A percentile compares a stretch with the other conserved stretches of the same genome.
These are phyloP conservation scores for Macrobrachium rosenbergii DNA, from an alignment of 1,140 invertebrate species.

Conservation along the genomic window DNA sequence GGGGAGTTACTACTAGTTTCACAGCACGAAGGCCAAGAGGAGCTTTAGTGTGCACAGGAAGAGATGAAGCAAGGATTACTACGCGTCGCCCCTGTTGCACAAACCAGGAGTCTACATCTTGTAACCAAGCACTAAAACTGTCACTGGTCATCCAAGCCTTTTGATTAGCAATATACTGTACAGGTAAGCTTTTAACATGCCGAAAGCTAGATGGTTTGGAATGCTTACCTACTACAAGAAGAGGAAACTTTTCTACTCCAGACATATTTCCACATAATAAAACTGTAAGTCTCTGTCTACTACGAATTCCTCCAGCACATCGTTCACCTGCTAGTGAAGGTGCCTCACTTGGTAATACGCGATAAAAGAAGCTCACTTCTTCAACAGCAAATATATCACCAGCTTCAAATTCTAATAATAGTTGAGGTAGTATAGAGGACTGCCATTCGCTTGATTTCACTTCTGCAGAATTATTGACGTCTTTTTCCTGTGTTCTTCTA, in stretches of 20 bases:
- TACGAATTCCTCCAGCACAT: slow-evolving; percentile 60
- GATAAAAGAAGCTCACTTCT: slow-evolving; percentile 65
- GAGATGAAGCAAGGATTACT: slow-evolving; percentile 52
- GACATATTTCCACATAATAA: slow-evolving; percentile 63
- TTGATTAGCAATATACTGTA: slow-evolving; percentile 62
- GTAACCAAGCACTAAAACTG: slow-evolving; percentile 62
- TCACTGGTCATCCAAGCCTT: slow-evolving; percentile 65
- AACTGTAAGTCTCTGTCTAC: slow-evolving; percentile 59
- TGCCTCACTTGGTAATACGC: slow-evolving; percentile 50
- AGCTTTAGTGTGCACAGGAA: slow-evolving; percentile 60
- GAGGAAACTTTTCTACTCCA: slow-evolving; percentile 64
- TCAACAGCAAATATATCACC: slow-evolving; percentile 66
- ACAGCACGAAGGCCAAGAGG: slow-evolving; percentile 47
- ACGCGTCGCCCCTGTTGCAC: slow-evolving; percentile 63
- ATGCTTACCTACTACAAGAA: slow-evolving; percentile 64
- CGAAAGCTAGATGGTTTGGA: slow-evolving; percentile 59
- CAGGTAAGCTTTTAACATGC: slow-evolving; percentile 58
- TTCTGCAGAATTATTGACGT: slow-evolving; percentile 49
- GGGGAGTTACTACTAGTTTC: slow-evolving; percentile 38
- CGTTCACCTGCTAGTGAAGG: slow-evolving; percentile 42
- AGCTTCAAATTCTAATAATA: slow-evolving; percentile 58
- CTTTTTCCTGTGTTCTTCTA: slow-evolving; percentile 52
- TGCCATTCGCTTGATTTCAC: slow-evolving; percentile 56
- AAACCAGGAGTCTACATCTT: slow-evolving; percentile 66
- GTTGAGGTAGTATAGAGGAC: slow-evolving; percentile 49